These are phyloP conservation scores for Drosophila fuyamai DNA, from an alignment of 1,140 invertebrate species.

Conservation along the genomic window DNA sequence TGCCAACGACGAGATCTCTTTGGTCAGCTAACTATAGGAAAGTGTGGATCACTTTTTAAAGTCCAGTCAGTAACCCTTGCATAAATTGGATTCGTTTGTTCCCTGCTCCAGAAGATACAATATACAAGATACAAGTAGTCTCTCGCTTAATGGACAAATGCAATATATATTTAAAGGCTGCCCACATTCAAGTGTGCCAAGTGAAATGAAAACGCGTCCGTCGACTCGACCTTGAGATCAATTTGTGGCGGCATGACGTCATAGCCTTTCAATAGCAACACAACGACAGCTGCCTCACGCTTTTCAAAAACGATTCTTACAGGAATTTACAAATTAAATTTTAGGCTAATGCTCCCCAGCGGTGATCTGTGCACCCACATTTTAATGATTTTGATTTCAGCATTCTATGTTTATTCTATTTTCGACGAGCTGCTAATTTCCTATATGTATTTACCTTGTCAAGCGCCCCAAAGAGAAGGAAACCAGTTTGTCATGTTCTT, in stretches of 20 bases:
- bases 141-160: slow-evolving; percentile 50
- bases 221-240: slow-evolving; percentile 70
- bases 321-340: slow-evolving; percentile 40
- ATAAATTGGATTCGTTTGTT: slow-evolving; percentile 15
- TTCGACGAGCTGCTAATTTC: slow-evolving; percentile 59
- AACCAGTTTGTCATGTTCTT: slow-evolving; percentile 76
- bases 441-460: slow-evolving; percentile 37
- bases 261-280: slow-evolving; percentile 39
- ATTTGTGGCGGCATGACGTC: slow-evolving; percentile 75
- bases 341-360: slow-evolving; percentile 44
- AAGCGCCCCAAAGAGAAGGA: slow-evolving; percentile 43
- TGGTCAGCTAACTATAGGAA: slow-evolving; percentile 20
- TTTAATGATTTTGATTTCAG: slow-evolving; percentile 53
- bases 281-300: slow-evolving; percentile 58
- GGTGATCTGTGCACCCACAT: slow-evolving; percentile 46
- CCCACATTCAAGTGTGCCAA: slow-evolving; percentile 71
- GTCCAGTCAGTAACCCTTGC: slow-evolving; percentile 23
- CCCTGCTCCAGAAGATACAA: slow-evolving; percentile 19
- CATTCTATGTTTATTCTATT: slow-evolving; percentile 40
- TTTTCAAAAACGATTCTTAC: slow-evolving; percentile 33
- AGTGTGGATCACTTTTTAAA: slow-evolving; percentile 9
- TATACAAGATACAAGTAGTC: slow-evolving; percentile 15
- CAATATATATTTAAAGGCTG: slow-evolving; percentile 49
- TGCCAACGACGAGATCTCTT: slow-evolving; percentile 49
- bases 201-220: slow-evolving; percentile 79